Evolutionary conservation across 2,888 invertebrate species (phyloP).

Genomic region (Siphonodentalium dalli): DNA sequence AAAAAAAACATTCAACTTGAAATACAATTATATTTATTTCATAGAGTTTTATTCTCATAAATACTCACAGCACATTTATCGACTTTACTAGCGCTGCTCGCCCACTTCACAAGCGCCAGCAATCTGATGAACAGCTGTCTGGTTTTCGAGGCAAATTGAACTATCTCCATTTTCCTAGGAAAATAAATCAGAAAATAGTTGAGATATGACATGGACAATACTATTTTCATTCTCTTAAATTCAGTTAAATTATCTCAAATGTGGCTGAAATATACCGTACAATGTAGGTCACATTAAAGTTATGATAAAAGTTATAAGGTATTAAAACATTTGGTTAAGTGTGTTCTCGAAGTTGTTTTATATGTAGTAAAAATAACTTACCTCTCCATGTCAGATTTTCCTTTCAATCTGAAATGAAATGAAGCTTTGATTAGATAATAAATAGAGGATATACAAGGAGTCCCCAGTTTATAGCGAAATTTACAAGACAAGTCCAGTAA

Average conservation of each 20-base stretch:
- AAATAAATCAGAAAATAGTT: not conserved
- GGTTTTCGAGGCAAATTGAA: constrained; percentile 92
- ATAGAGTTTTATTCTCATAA: too few relatives aligned
- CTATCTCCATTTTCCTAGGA: constrained; percentile 85
- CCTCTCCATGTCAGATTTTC: constrained; percentile 96
- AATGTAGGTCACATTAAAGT: too few relatives aligned
- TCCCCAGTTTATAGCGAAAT: too few relatives aligned
- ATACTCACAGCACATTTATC: constrained; percentile 88
- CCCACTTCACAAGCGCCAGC: constrained; percentile 97
- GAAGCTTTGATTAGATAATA: not conserved
- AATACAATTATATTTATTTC: too few relatives aligned
- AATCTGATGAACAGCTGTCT: constrained; percentile 93
- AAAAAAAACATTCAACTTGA: too few relatives aligned
- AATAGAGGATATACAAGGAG: too few relatives aligned
- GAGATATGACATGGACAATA: not conserved
- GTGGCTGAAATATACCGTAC: too few relatives aligned
- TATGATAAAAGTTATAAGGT: too few relatives aligned
- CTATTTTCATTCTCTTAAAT: too few relatives aligned
- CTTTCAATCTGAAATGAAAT: constrained; percentile 76
- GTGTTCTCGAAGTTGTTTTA: not conserved
- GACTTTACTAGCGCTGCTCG: constrained; percentile 97
- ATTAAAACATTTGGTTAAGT: not conserved
- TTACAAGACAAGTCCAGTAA: too few relatives aligned
- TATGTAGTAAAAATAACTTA: constrained; percentile 72
- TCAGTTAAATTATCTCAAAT: not conserved